These are phyloP conservation scores for Prinia subflava DNA, from an alignment of 2,113 vertebrate species.

Conservation along the genomic window DNA sequence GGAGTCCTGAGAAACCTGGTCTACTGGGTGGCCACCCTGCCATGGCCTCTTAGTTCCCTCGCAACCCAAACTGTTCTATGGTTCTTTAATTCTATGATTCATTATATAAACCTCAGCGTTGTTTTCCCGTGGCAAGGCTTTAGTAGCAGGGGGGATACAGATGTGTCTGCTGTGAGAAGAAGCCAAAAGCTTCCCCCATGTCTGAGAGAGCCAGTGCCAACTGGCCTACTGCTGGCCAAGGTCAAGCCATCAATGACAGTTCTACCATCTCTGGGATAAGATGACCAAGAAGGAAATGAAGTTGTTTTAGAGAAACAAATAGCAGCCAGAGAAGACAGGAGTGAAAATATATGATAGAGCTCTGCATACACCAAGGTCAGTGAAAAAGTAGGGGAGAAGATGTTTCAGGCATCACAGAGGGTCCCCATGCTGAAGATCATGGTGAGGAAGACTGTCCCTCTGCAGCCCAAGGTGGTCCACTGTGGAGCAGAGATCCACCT, in stretches of 20 bases:
- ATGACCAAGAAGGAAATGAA: not conserved
- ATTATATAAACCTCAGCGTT: not conserved
- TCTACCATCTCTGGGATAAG: not conserved
- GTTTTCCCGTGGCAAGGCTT: not conserved
- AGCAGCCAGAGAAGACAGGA: not conserved
- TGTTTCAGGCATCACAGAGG: not conserved
- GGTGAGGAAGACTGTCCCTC: not conserved
- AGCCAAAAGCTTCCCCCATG: not conserved
- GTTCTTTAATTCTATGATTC: not conserved
- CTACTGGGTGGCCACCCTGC: not conserved
- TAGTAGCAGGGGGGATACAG: not conserved
- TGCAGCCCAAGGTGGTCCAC: not conserved
- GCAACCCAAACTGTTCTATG: not conserved
- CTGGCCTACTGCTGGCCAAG: rapidly evolving
- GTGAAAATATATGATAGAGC: not conserved
- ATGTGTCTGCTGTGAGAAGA: not conserved
- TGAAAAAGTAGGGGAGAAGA: not conserved
- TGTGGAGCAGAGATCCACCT: not conserved
- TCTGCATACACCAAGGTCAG: not conserved
- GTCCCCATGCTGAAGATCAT: not conserved
- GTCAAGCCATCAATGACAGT: rapidly evolving
- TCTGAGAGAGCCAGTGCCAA: not conserved
- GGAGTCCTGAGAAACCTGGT: not conserved
- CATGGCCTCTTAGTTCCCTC: not conserved
- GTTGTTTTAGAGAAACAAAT: not conserved